A percentile compares a stretch with the other conserved stretches of the same genome.
Evolutionary conservation across 37 sponge, comb jelly and placozoan genomes (phyloP).

Genomic region (Chondrosia reniformis): DNA sequence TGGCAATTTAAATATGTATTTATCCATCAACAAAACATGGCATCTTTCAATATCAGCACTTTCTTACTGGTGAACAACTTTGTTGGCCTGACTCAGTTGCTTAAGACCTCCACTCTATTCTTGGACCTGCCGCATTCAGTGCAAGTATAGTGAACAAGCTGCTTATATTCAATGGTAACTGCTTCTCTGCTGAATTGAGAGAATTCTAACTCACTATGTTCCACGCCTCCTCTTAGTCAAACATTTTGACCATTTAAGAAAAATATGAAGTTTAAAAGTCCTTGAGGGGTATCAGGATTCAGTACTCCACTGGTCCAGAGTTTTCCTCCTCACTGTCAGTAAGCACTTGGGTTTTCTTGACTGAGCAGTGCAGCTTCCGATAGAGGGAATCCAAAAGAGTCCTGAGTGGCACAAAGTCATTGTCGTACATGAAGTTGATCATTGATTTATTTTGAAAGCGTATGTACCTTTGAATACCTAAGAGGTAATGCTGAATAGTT

Average conservation of each 20-base stretch:
- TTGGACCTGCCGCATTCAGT: slow-evolving; percentile 30
- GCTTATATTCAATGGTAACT: not conserved
- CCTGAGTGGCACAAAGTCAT: not conserved
- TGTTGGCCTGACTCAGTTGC: slow-evolving; percentile 14
- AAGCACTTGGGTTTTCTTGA: not conserved
- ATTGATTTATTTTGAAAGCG: not conserved
- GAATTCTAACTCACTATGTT: slow-evolving; percentile 25
- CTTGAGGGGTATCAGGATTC: slow-evolving; percentile 14
- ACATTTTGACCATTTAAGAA: slow-evolving; percentile 40
- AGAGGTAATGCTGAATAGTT: not conserved
- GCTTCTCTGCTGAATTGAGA: slow-evolving; percentile 22
- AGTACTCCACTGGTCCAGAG: slow-evolving; percentile 41
- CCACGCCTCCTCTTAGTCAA: slow-evolving; percentile 34
- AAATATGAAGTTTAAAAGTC: slow-evolving; percentile 31
- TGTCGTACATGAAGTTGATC: slow-evolving; percentile 4
- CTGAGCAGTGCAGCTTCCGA: slow-evolving; percentile 5
- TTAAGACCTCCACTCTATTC: slow-evolving; percentile 22
- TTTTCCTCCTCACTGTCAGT: slow-evolving; percentile 22
- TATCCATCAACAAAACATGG: slow-evolving; percentile 17
- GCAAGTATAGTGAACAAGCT: not conserved
- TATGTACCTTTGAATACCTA: slow-evolving; percentile 15
- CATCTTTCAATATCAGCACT: not conserved
- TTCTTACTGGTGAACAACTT: slow-evolving; percentile 27
- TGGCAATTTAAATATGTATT: slow-evolving; percentile 1
- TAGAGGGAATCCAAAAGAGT: not conserved